Percentiles rank a stretch among this genome's conserved stretches.
These are phyloP conservation scores for Acanthisitta chloris DNA, from an alignment of 2,113 vertebrate species.

Conservation along the genomic window DNA sequence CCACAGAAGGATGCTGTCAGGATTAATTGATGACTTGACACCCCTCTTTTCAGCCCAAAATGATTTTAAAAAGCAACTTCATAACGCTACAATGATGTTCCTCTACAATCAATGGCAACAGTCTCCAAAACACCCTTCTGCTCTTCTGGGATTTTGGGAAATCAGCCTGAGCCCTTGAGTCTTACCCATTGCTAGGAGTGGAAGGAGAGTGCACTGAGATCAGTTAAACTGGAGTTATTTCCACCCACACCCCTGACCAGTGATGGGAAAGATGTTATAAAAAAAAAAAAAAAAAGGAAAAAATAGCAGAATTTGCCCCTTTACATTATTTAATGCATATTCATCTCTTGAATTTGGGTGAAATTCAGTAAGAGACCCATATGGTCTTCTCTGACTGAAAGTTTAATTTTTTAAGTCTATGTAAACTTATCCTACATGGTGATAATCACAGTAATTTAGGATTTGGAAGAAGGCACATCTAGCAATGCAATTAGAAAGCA, in stretches of 20 bases:
- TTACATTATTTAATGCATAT: not conserved
- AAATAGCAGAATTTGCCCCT: not conserved
- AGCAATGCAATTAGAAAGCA: not conserved
- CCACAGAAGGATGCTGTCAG: slow-evolving; percentile 60
- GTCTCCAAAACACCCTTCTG: not conserved
- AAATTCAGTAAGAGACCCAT: slow-evolving; percentile 5
- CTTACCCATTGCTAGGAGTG: not conserved
- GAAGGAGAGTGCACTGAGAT: not conserved
- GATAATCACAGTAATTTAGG: not conserved
- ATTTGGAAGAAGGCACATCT: not conserved
- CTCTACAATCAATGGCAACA: not conserved
- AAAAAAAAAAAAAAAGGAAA: not conserved
- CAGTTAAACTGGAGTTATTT: not conserved
- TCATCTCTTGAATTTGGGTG: not conserved
- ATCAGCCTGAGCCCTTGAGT: not conserved
- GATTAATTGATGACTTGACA: slow-evolving; percentile 56
- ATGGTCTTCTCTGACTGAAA: not conserved
- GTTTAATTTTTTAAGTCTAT: not conserved
- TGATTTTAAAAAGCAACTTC: not conserved
- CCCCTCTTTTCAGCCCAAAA: slow-evolving; percentile 31
- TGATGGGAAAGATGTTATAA: not conserved
- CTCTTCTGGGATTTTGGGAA: not conserved
- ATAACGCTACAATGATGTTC: not conserved
- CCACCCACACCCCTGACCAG: not conserved
- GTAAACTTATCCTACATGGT: not conserved